Evolutionary conservation across 2,888 invertebrate species (phyloP), one percentile per base, ranked within the genome.

Genomic region (Zeuzera pyrina): DNA sequence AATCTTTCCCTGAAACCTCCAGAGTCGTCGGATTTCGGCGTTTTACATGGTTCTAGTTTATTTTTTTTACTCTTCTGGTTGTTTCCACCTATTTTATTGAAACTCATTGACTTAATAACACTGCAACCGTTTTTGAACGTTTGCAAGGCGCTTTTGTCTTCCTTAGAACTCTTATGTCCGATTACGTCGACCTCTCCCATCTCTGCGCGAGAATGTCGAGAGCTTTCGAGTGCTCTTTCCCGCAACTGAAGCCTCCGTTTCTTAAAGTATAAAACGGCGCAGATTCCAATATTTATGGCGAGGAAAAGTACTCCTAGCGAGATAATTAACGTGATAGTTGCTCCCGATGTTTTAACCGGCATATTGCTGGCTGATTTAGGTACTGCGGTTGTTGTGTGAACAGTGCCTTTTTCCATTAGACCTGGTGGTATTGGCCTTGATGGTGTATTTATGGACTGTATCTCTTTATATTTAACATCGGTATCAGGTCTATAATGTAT

Each of bases 231-330:
- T 30, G 69, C 59, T 39, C 68, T 71, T 43, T 86, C 86, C 33
- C 85, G 71, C 37, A 78, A 67, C 48, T 84, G 85, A 13, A 86
- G 61, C 57, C 83, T 85, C 36, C 87, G 83, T 52, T 88, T 87
- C 63, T 89, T 90, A 43, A 88, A 87, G 57, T 90, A 91, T 23
- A 92, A 70, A 39, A 87, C 85, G 1, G 87, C 76, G 49, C 91
- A 89, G 16, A 89, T 86, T n/a, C 88, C 85, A 7, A 92, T 68
- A 59, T 94, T 94, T 4, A 92, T 79, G 12, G 90, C 69, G 4
- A 94, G 71, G 56, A 94, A 93, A 26, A 91, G 68, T 29, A 90
- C 84, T 13, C 90, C 91, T 39, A 91, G 72, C 1, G 86, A 86
- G 28, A 89, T 84, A 25, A 90, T 72, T 30, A 90, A 66, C 42